These are phyloP conservation scores for Celastrina argiolus DNA, from an alignment of 2,888 invertebrate genomes.

Conservation along the genomic window DNA sequence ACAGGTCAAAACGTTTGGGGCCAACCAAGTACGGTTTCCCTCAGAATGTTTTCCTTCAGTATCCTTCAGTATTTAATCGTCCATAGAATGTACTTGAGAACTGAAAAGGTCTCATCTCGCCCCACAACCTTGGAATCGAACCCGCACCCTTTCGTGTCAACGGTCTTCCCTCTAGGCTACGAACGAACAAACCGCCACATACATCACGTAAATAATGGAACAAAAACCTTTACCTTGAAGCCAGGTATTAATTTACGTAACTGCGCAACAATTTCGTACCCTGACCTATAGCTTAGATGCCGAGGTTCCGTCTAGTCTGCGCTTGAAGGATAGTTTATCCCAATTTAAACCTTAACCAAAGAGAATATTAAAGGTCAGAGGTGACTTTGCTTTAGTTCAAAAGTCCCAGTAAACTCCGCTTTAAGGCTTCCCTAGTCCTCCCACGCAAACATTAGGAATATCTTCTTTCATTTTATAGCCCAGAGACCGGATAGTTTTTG, in stretches of 20 bases:
- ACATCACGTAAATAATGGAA: conserved; percentile 12
- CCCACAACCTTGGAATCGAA: no score
- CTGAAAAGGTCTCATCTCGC: no score
- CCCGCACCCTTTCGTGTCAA: no score
- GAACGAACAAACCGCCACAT: no score
- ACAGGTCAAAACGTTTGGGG: no score
- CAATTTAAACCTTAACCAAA: background rate
- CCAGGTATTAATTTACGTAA: background rate
- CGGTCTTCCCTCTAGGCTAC: no score
- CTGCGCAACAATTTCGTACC: conserved; percentile 11
- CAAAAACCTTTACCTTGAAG: conserved; percentile 15
- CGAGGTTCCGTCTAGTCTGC: background rate
- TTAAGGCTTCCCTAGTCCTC: background rate
- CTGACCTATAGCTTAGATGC: background rate
- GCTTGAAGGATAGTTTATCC: background rate
- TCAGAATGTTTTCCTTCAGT: no score
- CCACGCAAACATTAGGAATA: background rate
- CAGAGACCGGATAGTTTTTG: no score
- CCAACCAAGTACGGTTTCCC: no score
- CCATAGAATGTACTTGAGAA: no score
- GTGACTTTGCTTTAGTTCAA: background rate
- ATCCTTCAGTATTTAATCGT: no score
- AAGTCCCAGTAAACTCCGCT: background rate
- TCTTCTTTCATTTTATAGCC: background rate
- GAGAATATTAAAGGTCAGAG: background rate